Evolutionary conservation across 2,113 vertebrate species (phyloP).

Genomic region (Xyrauchen texanus): DNA sequence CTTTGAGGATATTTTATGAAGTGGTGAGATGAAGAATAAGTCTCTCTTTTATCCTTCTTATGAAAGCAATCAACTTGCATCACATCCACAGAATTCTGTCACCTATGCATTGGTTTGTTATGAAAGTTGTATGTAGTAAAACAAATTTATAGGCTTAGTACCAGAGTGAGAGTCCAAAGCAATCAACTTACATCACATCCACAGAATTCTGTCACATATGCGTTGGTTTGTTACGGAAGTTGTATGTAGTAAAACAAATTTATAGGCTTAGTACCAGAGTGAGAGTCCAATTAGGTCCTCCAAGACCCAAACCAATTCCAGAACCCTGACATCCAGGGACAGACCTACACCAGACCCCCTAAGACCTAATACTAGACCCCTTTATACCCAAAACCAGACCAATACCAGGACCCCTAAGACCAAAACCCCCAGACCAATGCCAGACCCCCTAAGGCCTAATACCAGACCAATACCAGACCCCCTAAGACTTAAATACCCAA

Average conservation of each 20-base stretch:
- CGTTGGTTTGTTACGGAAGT: neutral
- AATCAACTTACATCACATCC: neutral
- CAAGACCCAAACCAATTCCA: neutral
- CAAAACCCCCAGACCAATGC: too few relatives aligned
- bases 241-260: neutral
- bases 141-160: neutral
- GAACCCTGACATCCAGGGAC: too few relatives aligned
- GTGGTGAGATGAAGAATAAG: neutral
- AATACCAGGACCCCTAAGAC: too few relatives aligned
- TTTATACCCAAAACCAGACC: too few relatives aligned
- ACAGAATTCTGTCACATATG: neutral
- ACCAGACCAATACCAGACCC: too few relatives aligned
- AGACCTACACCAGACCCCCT: too few relatives aligned
- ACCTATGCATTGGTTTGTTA: neutral
- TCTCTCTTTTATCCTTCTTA: neutral
- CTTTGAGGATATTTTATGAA: constrained; percentile 49
- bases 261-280: neutral
- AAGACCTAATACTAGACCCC: too few relatives aligned
- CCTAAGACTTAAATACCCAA: too few relatives aligned
- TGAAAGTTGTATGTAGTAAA: too few relatives aligned
- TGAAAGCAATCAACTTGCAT: constrained; percentile 5
- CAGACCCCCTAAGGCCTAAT: too few relatives aligned
- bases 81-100: neutral
- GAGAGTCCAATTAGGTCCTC: too few relatives aligned
- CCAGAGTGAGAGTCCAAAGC: neutral